These are phyloP conservation scores for Coptodon bakossiorum DNA, from an alignment of 2,113 vertebrate species.

Conservation along the genomic window DNA sequence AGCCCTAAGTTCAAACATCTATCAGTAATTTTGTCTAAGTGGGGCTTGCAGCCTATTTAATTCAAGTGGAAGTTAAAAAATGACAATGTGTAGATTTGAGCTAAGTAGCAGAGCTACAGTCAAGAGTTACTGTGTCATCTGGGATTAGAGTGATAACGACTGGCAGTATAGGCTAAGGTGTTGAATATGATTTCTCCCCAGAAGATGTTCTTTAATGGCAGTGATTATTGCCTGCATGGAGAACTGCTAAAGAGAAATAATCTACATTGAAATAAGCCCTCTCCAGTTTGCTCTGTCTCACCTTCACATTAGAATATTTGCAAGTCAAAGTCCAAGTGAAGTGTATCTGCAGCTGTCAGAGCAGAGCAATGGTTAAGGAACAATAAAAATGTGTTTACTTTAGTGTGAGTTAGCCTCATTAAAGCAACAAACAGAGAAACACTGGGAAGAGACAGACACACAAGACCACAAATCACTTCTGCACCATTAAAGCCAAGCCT, in stretches of 20 bases:
- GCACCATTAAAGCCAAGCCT: conserved; percentile 29
- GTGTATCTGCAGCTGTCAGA: neutral
- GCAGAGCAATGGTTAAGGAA: neutral
- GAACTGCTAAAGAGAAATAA: neutral
- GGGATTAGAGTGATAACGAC: neutral
- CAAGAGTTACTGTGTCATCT: neutral
- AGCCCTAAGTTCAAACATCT: neutral
- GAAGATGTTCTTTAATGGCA: neutral
- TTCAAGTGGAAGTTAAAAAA: conserved; percentile 4
- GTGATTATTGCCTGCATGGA: neutral
- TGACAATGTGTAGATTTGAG: neutral
- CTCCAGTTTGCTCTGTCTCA: neutral
- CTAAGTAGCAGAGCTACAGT: neutral
- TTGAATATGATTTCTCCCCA: neutral
- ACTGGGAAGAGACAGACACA: neutral
- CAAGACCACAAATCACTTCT: conserved; percentile 36
- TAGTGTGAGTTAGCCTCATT: conserved; percentile 32
- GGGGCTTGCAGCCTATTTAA: neutral
- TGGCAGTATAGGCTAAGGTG: neutral
- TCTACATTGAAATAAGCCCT: neutral
- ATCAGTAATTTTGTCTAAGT: neutral
- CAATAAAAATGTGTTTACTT: conserved; percentile 31
- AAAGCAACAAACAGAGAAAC: conserved; percentile 19
- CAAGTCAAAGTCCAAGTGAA: conserved; percentile 33
- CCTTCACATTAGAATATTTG: neutral